A percentile compares a stretch with the other conserved stretches of the same genome.
Conservation (phyloP, 2,888 invertebrate species). For the Lycocerus yunnanus region DNA sequence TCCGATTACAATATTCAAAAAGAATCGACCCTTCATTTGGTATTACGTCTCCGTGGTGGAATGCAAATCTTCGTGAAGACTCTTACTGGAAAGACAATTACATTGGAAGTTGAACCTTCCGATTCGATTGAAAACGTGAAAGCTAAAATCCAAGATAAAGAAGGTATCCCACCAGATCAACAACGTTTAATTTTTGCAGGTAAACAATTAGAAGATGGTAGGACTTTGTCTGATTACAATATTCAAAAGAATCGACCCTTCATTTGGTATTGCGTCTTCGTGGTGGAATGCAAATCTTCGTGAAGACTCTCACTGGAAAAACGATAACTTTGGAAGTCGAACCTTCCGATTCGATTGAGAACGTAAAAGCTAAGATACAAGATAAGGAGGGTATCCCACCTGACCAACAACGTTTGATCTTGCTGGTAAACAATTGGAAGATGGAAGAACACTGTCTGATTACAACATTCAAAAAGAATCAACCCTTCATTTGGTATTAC, state of each 20-base stretch:
- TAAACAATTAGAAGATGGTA: constrained; percentile 94
- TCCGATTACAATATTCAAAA: constrained; percentile 91
- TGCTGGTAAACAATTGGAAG: too few relatives aligned
- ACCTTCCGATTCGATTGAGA: constrained; percentile 88
- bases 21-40: constrained; percentile 88
- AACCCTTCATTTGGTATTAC: too few relatives aligned
- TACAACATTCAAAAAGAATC: too few relatives aligned
- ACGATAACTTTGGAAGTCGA: constrained; percentile 94
- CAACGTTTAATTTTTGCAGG: constrained; percentile 92
- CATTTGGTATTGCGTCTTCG: constrained; percentile 87
- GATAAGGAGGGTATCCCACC: constrained; percentile 93
- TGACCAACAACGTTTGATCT: constrained; percentile 90
- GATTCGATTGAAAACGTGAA: constrained; percentile 96
- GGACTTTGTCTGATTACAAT: constrained; percentile 84
- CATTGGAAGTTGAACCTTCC: constrained; percentile 89
- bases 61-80: constrained; percentile 99
- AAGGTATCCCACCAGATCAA: constrained; percentile 90
- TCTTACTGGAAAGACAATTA: constrained; percentile 93
- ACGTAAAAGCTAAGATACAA: constrained; percentile 93
- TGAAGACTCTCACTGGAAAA: constrained; percentile 93
- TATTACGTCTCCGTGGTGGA: constrained; percentile 89
- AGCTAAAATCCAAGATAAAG: constrained; percentile 90
- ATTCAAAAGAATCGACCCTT: constrained; percentile 93
- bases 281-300: constrained; percentile 99
- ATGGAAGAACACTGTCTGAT: too few relatives aligned